phyloP scores from a whole-genome alignment of 2,113 vertebrate species.

The Spermophilus dauricus region DNA sequence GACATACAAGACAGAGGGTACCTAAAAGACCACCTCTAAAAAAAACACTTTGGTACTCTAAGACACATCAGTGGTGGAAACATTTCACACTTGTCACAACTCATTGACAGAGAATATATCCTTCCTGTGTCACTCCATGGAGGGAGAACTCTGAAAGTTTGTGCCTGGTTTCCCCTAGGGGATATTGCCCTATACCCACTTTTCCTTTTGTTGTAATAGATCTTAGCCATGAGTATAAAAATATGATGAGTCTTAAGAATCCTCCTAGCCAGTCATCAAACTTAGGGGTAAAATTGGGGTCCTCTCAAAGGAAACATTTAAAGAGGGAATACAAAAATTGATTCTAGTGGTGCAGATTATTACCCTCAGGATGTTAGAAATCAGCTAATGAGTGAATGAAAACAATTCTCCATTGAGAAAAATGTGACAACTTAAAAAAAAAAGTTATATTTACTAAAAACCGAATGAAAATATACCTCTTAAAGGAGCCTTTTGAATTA shows the following conservation, averaged over 20 bases:
- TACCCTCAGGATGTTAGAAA: background rate
- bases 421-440: background rate
- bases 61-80: background rate
- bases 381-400: background rate
- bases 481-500: background rate
- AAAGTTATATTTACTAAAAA: background rate
- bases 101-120: background rate
- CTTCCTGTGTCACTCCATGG: background rate
- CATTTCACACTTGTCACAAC: background rate
- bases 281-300: too few species aligned
- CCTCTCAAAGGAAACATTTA: background rate
- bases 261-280: background rate
- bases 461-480: background rate
- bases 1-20: background rate
- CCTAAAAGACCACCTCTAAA: background rate
- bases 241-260: background rate
- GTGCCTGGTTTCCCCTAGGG: background rate
- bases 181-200: background rate
- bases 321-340: background rate
- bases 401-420: background rate
- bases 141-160: background rate
- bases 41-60: background rate
- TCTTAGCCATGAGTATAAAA: background rate
- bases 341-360: background rate
- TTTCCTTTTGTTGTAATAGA: background rate